phyloP scores from a whole-genome alignment of 2,888 invertebrate species.

The Meandrusa payeni region DNA sequence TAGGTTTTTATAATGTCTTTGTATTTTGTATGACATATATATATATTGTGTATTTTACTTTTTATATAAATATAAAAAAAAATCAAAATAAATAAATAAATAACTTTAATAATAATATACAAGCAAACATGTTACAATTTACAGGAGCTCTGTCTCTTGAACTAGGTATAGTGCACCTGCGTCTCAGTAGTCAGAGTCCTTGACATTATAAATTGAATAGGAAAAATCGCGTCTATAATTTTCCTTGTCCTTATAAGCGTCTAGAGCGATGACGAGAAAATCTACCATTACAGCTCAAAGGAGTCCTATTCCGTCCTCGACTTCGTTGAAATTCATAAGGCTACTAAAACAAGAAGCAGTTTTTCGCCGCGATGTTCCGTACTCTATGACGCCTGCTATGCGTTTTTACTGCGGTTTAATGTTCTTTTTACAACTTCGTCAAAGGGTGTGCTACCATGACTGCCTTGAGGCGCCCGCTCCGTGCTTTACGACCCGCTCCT shows the following conservation, averaged over 20 bases:
- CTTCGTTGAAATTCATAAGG: slow-evolving; percentile 80
- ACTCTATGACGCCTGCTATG: slow-evolving; percentile 54
- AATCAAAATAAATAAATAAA: no score
- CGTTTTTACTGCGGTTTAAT: slow-evolving; percentile 80
- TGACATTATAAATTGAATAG: no score
- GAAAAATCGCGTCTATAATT: no score
- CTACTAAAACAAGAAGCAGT: slow-evolving; percentile 67
- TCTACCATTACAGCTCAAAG: slow-evolving; percentile 40
- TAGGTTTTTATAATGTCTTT: no score
- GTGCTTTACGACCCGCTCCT: slow-evolving; percentile 71
- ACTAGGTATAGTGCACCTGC: no score
- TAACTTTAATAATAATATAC: no score
- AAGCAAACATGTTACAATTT: no score
- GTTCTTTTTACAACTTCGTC: slow-evolving; percentile 78
- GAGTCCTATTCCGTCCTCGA: slow-evolving; percentile 53
- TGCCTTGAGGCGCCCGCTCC: slow-evolving; percentile 41
- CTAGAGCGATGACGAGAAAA: slow-evolving; percentile 37
- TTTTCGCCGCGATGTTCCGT: slow-evolving; percentile 40
- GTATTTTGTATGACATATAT: no score
- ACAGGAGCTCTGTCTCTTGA: no score
- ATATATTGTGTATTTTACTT: no score
- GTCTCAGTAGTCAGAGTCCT: no score
- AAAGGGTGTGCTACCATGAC: slow-evolving; percentile 64
- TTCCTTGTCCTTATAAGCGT: slow-evolving; percentile 16
- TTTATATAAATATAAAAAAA: no score